Conservation (phyloP, 1,140 invertebrate species). For the Episyrphus balteatus region DNA sequence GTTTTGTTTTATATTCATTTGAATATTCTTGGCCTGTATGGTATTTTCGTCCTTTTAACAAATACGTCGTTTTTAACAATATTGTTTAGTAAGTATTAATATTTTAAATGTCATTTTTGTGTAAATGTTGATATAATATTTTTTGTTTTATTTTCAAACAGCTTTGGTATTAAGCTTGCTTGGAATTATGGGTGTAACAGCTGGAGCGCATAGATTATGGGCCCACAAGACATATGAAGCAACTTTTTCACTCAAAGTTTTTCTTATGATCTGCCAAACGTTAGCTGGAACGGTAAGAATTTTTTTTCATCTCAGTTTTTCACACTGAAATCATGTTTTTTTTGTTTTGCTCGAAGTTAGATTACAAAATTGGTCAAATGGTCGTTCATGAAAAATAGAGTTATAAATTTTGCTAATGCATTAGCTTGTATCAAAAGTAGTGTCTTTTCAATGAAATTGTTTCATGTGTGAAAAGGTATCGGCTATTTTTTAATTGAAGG, state of each 20-base stretch:
- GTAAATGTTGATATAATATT: background rate
- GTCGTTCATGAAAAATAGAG: too few species aligned
- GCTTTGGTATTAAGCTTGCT: slow-evolving; percentile 47
- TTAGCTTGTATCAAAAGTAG: too few species aligned
- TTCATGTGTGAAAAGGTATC: too few species aligned
- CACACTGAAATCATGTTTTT: background rate
- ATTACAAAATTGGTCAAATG: too few species aligned
- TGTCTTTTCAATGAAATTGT: too few species aligned
- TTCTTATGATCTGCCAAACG: slow-evolving; percentile 69
- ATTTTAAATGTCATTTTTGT: background rate
- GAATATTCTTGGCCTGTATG: slow-evolving; percentile 50
- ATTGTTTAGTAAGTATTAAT: slow-evolving; percentile 48
- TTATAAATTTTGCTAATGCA: too few species aligned
- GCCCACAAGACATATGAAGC: slow-evolving; percentile 77
- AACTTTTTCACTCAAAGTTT: slow-evolving; percentile 50
- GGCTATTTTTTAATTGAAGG: too few species aligned
- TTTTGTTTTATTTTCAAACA: slow-evolving; percentile 31
- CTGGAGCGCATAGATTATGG: slow-evolving; percentile 85
- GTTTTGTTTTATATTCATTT: slow-evolving; percentile 57
- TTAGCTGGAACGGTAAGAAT: slow-evolving; percentile 62
- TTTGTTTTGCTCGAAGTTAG: slow-evolving; percentile 1
- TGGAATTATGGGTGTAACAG: slow-evolving; percentile 61
- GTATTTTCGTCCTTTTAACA: slow-evolving; percentile 44
- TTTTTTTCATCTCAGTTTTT: background rate
- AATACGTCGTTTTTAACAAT: slow-evolving; percentile 49